Evolutionary conservation across 2,888 invertebrate genomes (phyloP).

Genomic region (Drosophila kokeensis): DNA sequence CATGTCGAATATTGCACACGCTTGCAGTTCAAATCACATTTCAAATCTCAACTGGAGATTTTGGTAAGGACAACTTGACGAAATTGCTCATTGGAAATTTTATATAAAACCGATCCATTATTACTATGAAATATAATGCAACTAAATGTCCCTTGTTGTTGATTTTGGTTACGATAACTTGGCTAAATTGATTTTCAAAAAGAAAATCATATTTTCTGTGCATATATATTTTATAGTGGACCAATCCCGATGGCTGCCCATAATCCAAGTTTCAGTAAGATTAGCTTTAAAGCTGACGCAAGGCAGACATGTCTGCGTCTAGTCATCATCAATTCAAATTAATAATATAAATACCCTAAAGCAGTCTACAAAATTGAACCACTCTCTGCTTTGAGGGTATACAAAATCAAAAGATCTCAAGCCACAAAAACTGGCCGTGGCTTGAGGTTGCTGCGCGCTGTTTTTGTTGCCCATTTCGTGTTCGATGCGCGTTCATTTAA

Average conservation of each 20-base stretch:
- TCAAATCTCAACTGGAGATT: background rate
- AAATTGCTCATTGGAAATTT: background rate
- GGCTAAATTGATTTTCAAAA: background rate
- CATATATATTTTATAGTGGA: background rate
- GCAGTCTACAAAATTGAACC: background rate
- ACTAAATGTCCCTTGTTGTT: background rate
- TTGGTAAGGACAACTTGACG: background rate
- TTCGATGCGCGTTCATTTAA: conserved; percentile 78
- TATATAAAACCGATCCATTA: background rate
- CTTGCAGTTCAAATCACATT: background rate
- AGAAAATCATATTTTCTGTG: background rate
- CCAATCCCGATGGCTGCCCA: background rate
- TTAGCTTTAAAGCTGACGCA: background rate
- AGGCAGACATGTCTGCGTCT: background rate
- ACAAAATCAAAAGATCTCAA: conserved; percentile 45
- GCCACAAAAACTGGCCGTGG: conserved; percentile 34
- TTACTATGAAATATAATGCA: background rate
- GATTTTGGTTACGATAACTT: background rate
- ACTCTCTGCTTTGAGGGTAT: background rate
- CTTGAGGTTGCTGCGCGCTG: conserved; percentile 17
- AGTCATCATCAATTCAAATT: background rate
- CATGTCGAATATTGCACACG: background rate
- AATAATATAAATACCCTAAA: background rate
- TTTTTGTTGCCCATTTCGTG: conserved; percentile 66
- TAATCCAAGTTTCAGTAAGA: background rate